Evolutionary conservation across 2,888 invertebrate genomes (phyloP), one percentile per base, ranked within the genome.

Genomic region (Agonopterix alstromeriana): DNA sequence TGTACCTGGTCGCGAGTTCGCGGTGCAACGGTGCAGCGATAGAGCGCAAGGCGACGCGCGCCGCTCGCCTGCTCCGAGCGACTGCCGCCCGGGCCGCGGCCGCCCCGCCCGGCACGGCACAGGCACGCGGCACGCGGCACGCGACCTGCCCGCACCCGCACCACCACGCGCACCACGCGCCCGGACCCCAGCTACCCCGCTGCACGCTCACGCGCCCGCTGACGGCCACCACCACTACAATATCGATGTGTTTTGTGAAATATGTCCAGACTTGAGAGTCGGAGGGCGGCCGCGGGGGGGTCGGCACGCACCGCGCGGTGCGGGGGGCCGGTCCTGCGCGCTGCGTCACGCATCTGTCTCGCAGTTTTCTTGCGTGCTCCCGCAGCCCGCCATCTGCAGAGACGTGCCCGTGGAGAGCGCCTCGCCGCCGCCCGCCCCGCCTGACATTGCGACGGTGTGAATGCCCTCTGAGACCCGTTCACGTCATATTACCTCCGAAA

Each of bases 321-420:
- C 63, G 77, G 75, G 73, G 78, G 56, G 69, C 65, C 67, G 81
- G 62, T 81, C 83, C 85, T 86, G 87, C 87, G 86, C 87, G 83
- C 78, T 86, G 87, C 86, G 87, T 82, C 83, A 87, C 87, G 87
- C 87, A 86, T 85, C 82, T 79, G 73, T 82, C 84, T 82, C 77
- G 75, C 67, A 72, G 73, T 60, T 68, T 78, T 70, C 82, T 78
- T 82, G 80, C 42, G 82, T 80, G 78, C 73, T 73, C 77, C 75
- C 81, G 80, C 78, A 77, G 65, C 72, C 68, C 67, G 74, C 76
- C 78, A 82, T 81, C 86, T 78, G 85, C 84, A 85, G 78, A 81
- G 79, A 72, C 68, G 76, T 67, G 67, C 62, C 64, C 27, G 53
- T 56, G 55, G 53, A 56, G 54, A 52, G 58, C 51, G 49, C 52